Base-by-base conservation (phyloP, 37 sponge, comb jelly and placozoan genomes). In the Chondrosia reniformis region DNA sequence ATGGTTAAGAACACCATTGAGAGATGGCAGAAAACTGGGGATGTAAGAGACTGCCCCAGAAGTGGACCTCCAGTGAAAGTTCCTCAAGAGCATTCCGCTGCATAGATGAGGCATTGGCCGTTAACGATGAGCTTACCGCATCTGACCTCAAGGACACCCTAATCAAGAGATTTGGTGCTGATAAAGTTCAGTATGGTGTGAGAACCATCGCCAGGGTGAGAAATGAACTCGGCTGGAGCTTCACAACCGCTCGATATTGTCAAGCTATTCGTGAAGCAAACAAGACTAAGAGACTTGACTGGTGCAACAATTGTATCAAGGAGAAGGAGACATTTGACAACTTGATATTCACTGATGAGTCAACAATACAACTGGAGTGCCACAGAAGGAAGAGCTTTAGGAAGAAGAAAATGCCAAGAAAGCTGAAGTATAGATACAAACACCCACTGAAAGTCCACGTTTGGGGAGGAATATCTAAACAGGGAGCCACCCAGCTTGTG, bases 121-220 rank as follows among this genome's bases (percentile, higher is more conserved):
- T 19, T 10, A 19, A 46, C 61, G 66, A 76, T 59, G 76, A 83
- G 62, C 56, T 83, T 46, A 75, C 83, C 30, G 69, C 83, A 4
- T 19, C 76, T 22, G 28, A 59, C 36, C 30, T 83, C 13, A 31
- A 32, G 7, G 46, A 58, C 30, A 42, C 27, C 42, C 55, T 83
- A 25, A 30, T 43, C 27, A 52, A 59, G 33, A 57, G 45, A 63
- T 82, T 10, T 9, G 32, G 55, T 13, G 55, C 13, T 3, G 28
- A 34, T 13, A 45, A 75, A 10, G 76, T 75, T 45, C 27, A 28
- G 2, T 72, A 56, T 6, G 7, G 58, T 8, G 66, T 27, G 54
- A 33, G 32, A 75, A 75, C 76, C 17, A 28, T 49, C 25, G 54
- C 46, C 15, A 33, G 76, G 22, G 30, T 27, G 21, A 49, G 76